Base-by-base conservation (phyloP, 2,888 invertebrate species). In the Drosophila dives region DNA sequence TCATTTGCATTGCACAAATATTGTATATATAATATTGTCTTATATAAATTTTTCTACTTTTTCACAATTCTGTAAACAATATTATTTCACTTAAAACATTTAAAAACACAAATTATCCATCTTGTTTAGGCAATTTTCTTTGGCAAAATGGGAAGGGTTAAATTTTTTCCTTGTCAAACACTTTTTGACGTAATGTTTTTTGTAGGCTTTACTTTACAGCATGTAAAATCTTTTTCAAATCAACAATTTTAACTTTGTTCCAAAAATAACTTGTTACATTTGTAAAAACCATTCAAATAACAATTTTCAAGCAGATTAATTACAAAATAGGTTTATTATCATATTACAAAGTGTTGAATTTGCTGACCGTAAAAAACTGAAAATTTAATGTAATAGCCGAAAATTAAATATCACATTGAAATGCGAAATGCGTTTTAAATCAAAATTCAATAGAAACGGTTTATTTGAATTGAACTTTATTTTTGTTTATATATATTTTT, bases 41-140 rank as follows among this genome's bases (percentile, higher is more conserved):
- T 36, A 17, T 55, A 75, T 58, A 45, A 60, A 62, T 64, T 56
- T 53, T 51, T 50, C 23, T 15, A 63, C 29, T 61, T 64, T 50
- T 23, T 33, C 2, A 7, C 0, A 20, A 20, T 20, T 58, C 40
- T 48, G 36, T 26, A 12, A 3, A 20, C 6, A 12, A 20, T 12
- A 20, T 20, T 7, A 20, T 17, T 7, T 3, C 3, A 12, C 0
- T 20, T 45, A 12, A 7, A 0, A 20, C 2, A 45, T 12, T 3
- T 15, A 0, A 12, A 45, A 45, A 20, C 1, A 7, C 3, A 45
- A 45, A 12, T 20, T 11, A 34, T 34, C 2, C 34, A 12, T 34
- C 5, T 2, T 20, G 12, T 20, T 20, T 12, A 20, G 2, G 3
- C 1, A 12, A 7, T 20, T 45, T 17, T 38, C 10, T 20, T 20